Conservation (phyloP, 2,888 invertebrate genomes). For the Priocnemis perturbator region DNA sequence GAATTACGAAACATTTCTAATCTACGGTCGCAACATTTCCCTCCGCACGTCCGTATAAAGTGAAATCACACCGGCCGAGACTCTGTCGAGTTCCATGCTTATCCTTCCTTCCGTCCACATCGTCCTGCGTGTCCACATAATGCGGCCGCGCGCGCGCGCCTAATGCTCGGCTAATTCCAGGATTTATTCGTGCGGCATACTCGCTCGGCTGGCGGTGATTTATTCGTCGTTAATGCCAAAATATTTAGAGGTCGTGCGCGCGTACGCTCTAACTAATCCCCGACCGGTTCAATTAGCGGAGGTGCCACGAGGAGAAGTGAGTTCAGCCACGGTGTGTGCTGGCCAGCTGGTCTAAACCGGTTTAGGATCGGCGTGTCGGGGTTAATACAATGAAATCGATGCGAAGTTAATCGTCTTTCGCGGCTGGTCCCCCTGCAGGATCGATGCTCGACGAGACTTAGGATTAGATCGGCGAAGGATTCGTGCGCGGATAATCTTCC, state of each 20-base stretch:
- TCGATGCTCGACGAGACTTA: background rate
- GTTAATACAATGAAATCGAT: slow-evolving; percentile 62
- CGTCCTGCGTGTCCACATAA: background rate
- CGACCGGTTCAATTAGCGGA: slow-evolving; percentile 59
- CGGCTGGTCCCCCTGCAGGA: background rate
- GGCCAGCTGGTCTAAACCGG: slow-evolving; percentile 58
- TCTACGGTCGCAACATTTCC: no score
- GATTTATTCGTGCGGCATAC: slow-evolving; percentile 47
- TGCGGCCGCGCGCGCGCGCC: no score
- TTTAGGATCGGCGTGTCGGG: slow-evolving; percentile 45
- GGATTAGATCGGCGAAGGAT: slow-evolving; percentile 3
- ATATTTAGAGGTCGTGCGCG: slow-evolving; percentile 61
- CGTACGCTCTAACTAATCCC: slow-evolving; percentile 58
- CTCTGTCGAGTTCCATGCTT: background rate
- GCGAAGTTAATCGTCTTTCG: slow-evolving; percentile 52
- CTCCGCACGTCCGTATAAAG: no score
- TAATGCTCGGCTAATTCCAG: slow-evolving; percentile 50
- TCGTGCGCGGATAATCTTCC: background rate
- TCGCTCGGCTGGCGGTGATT: slow-evolving; percentile 44
- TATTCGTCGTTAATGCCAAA: slow-evolving; percentile 61
- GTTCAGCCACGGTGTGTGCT: background rate
- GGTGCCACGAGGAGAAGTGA: slow-evolving; percentile 32
- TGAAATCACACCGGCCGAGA: no score
- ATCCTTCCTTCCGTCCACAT: background rate
- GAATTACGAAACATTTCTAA: no score